Conservation (phyloP, 1,140 invertebrate genomes). For the Oncopodura yosiiana region DNA sequence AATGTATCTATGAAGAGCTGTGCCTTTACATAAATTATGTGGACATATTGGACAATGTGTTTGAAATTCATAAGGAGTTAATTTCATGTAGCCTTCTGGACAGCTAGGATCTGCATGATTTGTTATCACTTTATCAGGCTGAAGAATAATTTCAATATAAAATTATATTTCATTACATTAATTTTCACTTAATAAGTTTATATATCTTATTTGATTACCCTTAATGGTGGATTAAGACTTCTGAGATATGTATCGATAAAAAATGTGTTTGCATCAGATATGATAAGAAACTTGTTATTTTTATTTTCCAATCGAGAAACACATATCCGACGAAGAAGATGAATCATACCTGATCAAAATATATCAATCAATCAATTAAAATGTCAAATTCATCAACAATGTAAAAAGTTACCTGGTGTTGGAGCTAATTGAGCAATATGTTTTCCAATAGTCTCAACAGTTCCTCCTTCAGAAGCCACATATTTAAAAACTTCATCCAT, state of each 20-base stretch:
- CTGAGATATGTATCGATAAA: slow-evolving; percentile 25
- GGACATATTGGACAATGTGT: slow-evolving; percentile 20
- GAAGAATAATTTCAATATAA: no score
- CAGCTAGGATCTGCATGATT: slow-evolving; percentile 17
- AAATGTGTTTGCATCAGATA: slow-evolving; percentile 31
- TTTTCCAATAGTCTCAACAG: slow-evolving; percentile 9
- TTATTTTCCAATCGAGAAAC: neutral
- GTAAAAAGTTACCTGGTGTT: slow-evolving; percentile 19
- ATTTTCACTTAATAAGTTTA: no score
- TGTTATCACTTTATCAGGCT: slow-evolving; percentile 21
- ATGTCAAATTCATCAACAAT: neutral
- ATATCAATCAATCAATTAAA: neutral
- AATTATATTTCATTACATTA: no score
- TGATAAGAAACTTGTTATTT: slow-evolving; percentile 13
- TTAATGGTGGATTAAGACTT: slow-evolving; percentile 19
- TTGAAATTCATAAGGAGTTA: slow-evolving; percentile 29
- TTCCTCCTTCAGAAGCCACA: slow-evolving; percentile 20
- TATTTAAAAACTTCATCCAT: slow-evolving; percentile 29
- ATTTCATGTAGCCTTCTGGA: slow-evolving; percentile 15
- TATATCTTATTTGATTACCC: no score
- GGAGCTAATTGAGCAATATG: slow-evolving; percentile 12
- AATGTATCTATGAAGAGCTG: slow-evolving; percentile 24
- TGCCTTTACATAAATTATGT: slow-evolving; percentile 31
- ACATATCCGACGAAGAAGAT: slow-evolving; percentile 18
- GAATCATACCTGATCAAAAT: slow-evolving; percentile 22